Conservation (phyloP, 2,888 invertebrate species). For the Julus scanicus region DNA sequence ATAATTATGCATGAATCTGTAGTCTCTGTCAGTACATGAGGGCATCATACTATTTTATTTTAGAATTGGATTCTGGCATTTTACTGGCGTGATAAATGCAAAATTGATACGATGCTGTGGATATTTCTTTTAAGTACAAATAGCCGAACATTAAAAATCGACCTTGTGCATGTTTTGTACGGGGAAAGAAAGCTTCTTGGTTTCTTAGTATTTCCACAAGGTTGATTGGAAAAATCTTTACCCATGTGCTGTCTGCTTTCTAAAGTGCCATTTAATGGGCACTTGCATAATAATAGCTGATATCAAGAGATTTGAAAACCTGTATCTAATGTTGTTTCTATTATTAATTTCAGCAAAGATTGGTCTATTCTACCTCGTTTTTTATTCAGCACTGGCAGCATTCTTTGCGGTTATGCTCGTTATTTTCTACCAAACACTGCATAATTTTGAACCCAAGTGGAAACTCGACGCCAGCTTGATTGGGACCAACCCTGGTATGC, state of each 20-base stretch:
- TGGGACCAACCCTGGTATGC: constrained; percentile 90
- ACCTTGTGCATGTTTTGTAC: neutral
- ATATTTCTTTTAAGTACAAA: too few relatives aligned
- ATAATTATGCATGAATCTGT: too few relatives aligned
- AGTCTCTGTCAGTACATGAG: too few relatives aligned
- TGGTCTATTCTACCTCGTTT: constrained; percentile 93
- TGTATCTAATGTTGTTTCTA: neutral
- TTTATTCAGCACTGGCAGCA: constrained; percentile 90
- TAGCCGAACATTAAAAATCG: too few relatives aligned
- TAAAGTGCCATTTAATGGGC: neutral
- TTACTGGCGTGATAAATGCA: too few relatives aligned
- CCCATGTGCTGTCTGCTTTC: neutral
- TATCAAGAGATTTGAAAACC: too few relatives aligned
- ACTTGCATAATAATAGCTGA: neutral
- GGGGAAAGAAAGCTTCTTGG: too few relatives aligned
- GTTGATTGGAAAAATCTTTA: neutral
- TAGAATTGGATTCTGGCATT: too few relatives aligned
- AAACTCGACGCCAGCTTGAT: constrained; percentile 86
- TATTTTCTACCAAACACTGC: constrained; percentile 93
- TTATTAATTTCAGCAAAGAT: constrained; percentile 84
- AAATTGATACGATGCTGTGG: too few relatives aligned
- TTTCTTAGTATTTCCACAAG: neutral
- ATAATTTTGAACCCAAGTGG: constrained; percentile 88
- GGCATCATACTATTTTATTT: too few relatives aligned
- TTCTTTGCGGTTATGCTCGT: constrained; percentile 96